Evolutionary conservation across 2,888 invertebrate species (phyloP), one percentile per base, ranked within the genome.

Genomic region (Leptopilina myrica): DNA sequence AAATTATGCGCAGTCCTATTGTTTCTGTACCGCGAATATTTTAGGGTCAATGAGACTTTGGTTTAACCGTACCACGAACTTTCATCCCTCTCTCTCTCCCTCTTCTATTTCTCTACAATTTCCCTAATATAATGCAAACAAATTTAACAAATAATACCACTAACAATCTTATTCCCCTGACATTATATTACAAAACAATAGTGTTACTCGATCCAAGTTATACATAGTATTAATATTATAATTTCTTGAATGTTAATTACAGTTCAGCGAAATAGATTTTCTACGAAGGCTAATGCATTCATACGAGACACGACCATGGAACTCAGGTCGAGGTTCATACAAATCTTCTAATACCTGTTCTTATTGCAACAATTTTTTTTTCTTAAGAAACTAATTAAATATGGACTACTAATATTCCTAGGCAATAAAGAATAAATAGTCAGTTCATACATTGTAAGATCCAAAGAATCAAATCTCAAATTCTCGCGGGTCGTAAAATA

Each of bases 1-100:
- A 56, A 56, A 73, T 73, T 73, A 33, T 73, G 56, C n/a, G 14
- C 53, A 33, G 73, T 33, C n/a, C 56, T n/a, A 73, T 73, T 73
- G 73, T 73, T 73, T 56, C 73, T 73, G 14, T 53, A 26, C 73
- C 53, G 33, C 56, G 56, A 73, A 73, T 73, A 56, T 73, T 56
- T 14, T 73, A 33, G n/a, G 73, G 56, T 73, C 53, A 56, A 33
- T 53, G 56, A 73, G 56, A 73, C 53, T 73, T 73, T 73, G 53
- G 33, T 56, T n/a, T 53, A n/a, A n/a, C 56, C 33, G n/a, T 26
- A 33, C 26, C 9, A 14, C n/a, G n/a, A 9, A 69, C 69, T 56
- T 53, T 73, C 73, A 8, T 56, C 15, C 33, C 33, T 56, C 53
- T 69, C 53, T 14, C 53, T 53, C 69, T 20, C 69, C 12, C 53